Percentiles rank a stretch among this genome's conserved stretches.
Evolutionary conservation across 2,113 vertebrate genomes (phyloP).

Genomic region (Eolophus roseicapilla): DNA sequence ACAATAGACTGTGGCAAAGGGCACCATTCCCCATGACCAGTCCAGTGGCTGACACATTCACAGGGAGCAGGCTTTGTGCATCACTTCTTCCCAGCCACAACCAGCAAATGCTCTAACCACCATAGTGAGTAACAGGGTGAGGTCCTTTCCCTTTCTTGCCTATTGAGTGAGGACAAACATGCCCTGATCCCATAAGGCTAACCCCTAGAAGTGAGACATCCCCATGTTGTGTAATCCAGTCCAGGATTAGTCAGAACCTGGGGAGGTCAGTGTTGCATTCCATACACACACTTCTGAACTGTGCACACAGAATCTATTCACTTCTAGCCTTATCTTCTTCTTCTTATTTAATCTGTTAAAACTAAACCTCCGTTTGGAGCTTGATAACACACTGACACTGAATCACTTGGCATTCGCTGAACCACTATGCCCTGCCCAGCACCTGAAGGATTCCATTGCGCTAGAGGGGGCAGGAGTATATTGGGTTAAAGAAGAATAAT

Average conservation of each 20-base stretch:
- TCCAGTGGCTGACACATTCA: not conserved
- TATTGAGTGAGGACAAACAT: not conserved
- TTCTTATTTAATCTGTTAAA: not conserved
- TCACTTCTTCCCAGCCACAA: not conserved
- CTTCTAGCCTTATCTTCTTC: not conserved
- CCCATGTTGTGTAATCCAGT: rapidly evolving
- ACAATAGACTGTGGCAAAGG: not conserved
- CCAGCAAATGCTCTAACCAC: not conserved
- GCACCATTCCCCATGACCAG: not conserved
- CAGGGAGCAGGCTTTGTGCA: not conserved
- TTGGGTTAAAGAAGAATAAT: not conserved
- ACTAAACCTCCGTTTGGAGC: not conserved
- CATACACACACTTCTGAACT: not conserved
- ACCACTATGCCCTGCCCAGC: not conserved
- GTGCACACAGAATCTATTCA: not conserved
- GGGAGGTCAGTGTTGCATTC: not conserved
- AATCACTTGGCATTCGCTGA: not conserved
- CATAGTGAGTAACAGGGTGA: not conserved
- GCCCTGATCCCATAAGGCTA: not conserved
- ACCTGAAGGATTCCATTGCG: not conserved
- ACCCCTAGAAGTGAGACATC: not conserved
- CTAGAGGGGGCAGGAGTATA: not conserved
- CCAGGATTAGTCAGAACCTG: not conserved
- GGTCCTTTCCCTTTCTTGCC: not conserved
- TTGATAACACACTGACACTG: not conserved